A percentile compares a stretch with the other conserved stretches of the same genome.
Conservation (phyloP, 1,140 invertebrate species). For the Bombus sylvicola region DNA sequence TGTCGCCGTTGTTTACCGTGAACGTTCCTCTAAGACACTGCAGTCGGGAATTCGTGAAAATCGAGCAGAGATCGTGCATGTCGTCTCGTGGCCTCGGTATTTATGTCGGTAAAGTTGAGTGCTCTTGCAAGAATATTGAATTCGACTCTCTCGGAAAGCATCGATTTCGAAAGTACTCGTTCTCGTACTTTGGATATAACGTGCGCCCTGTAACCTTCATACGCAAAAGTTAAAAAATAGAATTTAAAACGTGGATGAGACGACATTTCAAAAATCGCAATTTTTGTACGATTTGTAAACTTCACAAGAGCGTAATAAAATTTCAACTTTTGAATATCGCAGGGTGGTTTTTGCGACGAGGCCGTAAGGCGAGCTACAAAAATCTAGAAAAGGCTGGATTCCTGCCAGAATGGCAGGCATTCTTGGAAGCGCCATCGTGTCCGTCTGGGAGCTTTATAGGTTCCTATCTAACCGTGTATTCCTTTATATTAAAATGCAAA, state of each 20-base stretch:
- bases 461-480: slow-evolving; percentile 6
- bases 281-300: background rate
- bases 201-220: no score
- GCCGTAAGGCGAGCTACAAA: background rate
- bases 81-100: background rate
- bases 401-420: background rate
- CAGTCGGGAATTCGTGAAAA: background rate
- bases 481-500: slow-evolving; percentile 41
- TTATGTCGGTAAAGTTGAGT: no score
- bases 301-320: background rate
- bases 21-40: background rate
- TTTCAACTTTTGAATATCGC: background rate
- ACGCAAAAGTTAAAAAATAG: no score
- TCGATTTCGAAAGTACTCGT: no score
- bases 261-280: no score
- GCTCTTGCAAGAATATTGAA: no score
- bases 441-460: background rate
- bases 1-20: background rate
- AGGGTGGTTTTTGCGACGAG: background rate
- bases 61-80: background rate
- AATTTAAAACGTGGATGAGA: no score
- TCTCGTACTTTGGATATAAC: no score
- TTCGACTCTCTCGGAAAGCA: no score
- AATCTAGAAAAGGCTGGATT: slow-evolving; percentile 5
- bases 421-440: background rate